Evolutionary conservation across 2,113 vertebrate species (phyloP).

Genomic region (Pollimyrus isidori): DNA sequence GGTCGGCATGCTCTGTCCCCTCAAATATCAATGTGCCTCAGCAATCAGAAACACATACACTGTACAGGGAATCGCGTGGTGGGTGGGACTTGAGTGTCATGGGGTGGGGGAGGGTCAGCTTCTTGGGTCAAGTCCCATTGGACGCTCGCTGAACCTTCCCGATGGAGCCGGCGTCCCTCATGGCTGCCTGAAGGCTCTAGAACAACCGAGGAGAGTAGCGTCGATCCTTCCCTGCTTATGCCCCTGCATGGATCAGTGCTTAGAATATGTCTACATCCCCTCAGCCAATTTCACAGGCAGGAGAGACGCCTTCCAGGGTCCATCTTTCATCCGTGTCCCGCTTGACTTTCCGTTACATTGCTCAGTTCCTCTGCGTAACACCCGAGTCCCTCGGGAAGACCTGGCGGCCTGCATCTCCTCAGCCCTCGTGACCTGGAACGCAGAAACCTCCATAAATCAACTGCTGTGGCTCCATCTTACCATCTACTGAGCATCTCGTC

Average conservation of each 20-base stretch:
- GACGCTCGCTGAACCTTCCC: constrained; percentile 52
- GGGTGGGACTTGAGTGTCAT: constrained; percentile 3
- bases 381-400: not conserved
- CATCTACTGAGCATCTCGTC: not conserved
- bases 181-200: constrained; percentile 52
- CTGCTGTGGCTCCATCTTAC: not conserved
- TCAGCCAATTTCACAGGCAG: constrained; percentile 70
- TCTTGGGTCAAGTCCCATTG: constrained; percentile 44
- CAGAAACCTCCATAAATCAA: not conserved
- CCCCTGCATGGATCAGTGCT: constrained; percentile 68
- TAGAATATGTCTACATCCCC: constrained; percentile 75
- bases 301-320: constrained; percentile 34
- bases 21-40: constrained; percentile 58
- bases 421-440: not conserved
- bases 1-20: constrained; percentile 43
- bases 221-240: constrained; percentile 64
- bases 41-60: constrained; percentile 30
- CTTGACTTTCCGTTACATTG: constrained; percentile 15
- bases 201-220: constrained; percentile 58
- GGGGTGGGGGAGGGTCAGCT: not conserved
- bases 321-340: constrained; percentile 24
- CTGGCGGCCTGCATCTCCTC: not conserved
- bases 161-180: constrained; percentile 56
- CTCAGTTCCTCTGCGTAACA: not conserved
- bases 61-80: constrained; percentile 31